phyloP scores from a whole-genome alignment of 2,113 vertebrate species.

The Gambusia holbrooki region DNA sequence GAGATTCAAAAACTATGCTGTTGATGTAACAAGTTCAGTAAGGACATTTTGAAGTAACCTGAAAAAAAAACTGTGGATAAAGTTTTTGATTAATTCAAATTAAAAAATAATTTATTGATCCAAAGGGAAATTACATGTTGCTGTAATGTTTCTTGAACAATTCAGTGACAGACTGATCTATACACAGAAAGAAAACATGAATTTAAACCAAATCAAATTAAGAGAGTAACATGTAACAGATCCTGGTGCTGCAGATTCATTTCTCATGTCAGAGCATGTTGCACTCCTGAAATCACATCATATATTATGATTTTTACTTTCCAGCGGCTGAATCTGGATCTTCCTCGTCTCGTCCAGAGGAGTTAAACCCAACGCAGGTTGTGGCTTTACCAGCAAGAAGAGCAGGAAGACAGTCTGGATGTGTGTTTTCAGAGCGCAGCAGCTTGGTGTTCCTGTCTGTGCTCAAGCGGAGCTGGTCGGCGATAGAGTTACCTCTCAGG shows the following conservation, averaged over 20 bases:
- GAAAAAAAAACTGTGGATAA: too few species aligned
- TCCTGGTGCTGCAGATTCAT: neutral
- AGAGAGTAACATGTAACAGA: neutral
- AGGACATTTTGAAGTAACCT: too few species aligned
- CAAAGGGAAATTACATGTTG: too few species aligned
- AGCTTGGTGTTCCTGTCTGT: neutral
- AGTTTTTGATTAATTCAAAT: too few species aligned
- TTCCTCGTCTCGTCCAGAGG: neutral
- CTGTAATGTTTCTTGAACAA: too few species aligned
- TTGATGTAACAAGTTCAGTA: too few species aligned
- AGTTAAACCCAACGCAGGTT: neutral
- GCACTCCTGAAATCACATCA: constrained; percentile 2
- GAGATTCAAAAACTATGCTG: too few species aligned
- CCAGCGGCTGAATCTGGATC: constrained; percentile 44
- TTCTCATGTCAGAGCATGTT: neutral
- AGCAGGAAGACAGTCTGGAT: neutral
- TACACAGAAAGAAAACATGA: neutral
- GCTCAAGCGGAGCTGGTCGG: constrained; percentile 27
- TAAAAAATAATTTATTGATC: too few species aligned
- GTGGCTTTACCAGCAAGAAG: constrained; percentile 20
- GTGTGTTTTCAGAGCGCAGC: constrained; percentile 1
- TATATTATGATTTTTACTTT: constrained; percentile 22
- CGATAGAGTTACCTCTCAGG: constrained; percentile 23
- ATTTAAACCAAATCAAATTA: neutral
- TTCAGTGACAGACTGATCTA: too few species aligned